A percentile compares a stretch with the other conserved stretches of the same genome.
Evolutionary conservation across 2,888 invertebrate species (phyloP).

Genomic region (Athalia rosae): DNA sequence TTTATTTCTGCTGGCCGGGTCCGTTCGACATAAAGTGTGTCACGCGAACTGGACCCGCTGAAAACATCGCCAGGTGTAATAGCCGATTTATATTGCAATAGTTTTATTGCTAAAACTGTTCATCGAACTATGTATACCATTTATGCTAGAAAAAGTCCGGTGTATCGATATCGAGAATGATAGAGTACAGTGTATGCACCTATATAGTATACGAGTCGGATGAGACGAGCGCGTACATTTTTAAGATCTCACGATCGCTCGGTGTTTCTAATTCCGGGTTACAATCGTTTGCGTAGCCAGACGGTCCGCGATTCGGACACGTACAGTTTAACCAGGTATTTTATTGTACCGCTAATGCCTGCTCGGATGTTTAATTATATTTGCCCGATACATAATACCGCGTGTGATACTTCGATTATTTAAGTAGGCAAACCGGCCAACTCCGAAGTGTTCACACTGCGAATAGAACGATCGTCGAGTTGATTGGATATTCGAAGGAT

Average conservation of each 20-base stretch:
- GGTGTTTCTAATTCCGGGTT: too few species aligned
- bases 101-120: conserved; percentile 44
- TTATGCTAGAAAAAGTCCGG: background rate
- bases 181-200: background rate
- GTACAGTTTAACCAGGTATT: too few species aligned
- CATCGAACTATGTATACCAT: conserved; percentile 33
- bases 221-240: too few species aligned
- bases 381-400: background rate
- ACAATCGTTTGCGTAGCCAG: too few species aligned
- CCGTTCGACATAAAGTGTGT: conserved; percentile 8
- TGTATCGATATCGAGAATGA: background rate
- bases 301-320: too few species aligned
- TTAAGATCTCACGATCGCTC: too few species aligned
- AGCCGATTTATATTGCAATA: conserved; percentile 17
- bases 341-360: too few species aligned
- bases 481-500: too few species aligned
- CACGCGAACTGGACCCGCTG: conserved; percentile 9
- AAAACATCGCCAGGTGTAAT: background rate
- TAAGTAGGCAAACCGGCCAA: conserved; percentile 33
- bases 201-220: background rate
- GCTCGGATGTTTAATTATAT: too few species aligned
- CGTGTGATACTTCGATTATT: conserved; percentile 19
- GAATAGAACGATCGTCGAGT: background rate
- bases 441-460: background rate
- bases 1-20: background rate